Evolutionary conservation across 2,113 vertebrate species (phyloP).

Genomic region (Brienomyrus longianalis): DNA sequence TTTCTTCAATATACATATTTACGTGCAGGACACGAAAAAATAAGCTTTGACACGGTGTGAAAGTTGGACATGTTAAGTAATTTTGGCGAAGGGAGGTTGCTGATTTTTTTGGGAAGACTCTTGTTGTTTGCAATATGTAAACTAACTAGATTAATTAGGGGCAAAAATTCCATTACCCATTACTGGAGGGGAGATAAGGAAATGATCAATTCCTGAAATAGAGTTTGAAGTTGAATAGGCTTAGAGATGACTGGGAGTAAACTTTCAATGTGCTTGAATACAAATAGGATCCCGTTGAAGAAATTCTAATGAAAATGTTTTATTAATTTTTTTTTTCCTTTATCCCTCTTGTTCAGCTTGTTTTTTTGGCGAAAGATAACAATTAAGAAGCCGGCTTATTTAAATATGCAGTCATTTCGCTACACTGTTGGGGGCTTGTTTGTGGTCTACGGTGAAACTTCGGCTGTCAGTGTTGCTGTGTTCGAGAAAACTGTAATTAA

Average conservation of each 20-base stretch:
- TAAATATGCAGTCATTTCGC: constrained; percentile 7
- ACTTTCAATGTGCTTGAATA: constrained; percentile 25
- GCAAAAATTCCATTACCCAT: constrained; percentile 57
- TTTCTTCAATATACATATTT: neutral
- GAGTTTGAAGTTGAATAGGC: constrained; percentile 52
- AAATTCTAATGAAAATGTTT: constrained; percentile 47
- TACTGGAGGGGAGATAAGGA: constrained; percentile 49
- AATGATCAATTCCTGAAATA: constrained; percentile 55
- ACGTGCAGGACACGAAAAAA: neutral
- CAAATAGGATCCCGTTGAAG: constrained; percentile 45
- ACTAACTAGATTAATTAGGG: constrained; percentile 66
- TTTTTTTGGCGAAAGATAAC: constrained; percentile 5
- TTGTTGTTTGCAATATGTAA: constrained; percentile 54
- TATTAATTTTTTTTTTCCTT: constrained; percentile 32
- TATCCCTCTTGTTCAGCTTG: neutral
- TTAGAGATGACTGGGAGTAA: constrained; percentile 50
- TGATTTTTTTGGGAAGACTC: constrained; percentile 43
- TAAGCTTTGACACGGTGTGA: constrained; percentile 24
- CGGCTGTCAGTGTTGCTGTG: neutral
- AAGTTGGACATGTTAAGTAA: constrained; percentile 49
- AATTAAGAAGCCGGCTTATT: neutral
- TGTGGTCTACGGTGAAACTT: neutral
- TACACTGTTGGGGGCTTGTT: neutral
- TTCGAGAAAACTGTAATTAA: neutral
- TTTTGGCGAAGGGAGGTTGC: constrained; percentile 48